A percentile compares a stretch with the other conserved stretches of the same genome.
Evolutionary conservation across 2,113 vertebrate genomes (phyloP).

Genomic region (Sinocyclocheilus anophthalmus): DNA sequence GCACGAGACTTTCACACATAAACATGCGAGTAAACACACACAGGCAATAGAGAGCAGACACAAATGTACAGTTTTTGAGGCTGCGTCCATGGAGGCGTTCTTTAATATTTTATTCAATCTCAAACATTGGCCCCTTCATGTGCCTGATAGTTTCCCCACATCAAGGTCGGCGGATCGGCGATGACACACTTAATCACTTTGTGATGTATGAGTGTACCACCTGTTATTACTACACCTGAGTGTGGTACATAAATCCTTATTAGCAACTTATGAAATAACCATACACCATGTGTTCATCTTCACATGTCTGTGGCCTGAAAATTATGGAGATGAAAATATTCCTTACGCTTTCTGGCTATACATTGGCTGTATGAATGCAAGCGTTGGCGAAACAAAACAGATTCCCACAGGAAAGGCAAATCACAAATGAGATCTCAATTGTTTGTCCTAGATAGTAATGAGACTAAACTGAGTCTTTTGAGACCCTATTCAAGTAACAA

Average conservation of each 20-base stretch:
- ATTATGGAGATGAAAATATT: not conserved
- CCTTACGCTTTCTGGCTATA: not conserved
- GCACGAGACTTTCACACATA: not conserved
- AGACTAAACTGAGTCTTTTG: not conserved
- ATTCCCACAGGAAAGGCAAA: not conserved
- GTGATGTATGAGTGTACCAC: slow-evolving; percentile 44
- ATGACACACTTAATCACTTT: slow-evolving; percentile 50
- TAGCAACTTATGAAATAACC: slow-evolving; percentile 54
- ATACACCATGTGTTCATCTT: slow-evolving; percentile 50
- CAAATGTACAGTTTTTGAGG: slow-evolving; percentile 22
- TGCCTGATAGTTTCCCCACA: slow-evolving; percentile 62
- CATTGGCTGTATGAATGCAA: not conserved
- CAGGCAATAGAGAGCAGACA: slow-evolving; percentile 46
- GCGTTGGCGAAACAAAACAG: not conserved
- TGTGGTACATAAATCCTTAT: slow-evolving; percentile 49
- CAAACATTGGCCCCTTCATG: slow-evolving; percentile 63
- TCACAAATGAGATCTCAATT: slow-evolving; percentile 11
- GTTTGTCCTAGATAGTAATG: slow-evolving; percentile 20
- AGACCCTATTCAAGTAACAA: not conserved
- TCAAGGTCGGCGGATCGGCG: slow-evolving; percentile 39
- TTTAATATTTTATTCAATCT: slow-evolving; percentile 70
- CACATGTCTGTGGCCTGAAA: slow-evolving; percentile 9
- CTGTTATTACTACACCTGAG: slow-evolving; percentile 47
- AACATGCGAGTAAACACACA: slow-evolving; percentile 41
- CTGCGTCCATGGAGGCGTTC: slow-evolving; percentile 41